Evolutionary conservation across 2,888 invertebrate species (phyloP).

Genomic region (Trissolcus brochymenae): DNA sequence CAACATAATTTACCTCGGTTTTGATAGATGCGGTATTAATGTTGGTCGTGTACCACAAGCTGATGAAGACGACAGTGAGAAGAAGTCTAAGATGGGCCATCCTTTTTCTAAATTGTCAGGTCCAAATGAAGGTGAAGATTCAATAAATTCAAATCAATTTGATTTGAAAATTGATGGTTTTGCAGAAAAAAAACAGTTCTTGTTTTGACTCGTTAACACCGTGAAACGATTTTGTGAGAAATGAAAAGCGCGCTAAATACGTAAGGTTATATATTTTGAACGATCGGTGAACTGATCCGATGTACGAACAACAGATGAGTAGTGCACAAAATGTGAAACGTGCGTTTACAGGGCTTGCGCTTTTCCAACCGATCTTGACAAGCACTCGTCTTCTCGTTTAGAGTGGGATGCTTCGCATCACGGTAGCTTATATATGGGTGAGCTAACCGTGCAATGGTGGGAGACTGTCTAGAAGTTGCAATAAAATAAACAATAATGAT

Average conservation of each 20-base stretch:
- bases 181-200: not conserved
- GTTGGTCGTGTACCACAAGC: conserved; percentile 61
- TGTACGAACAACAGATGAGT: conserved; percentile 38
- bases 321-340: conserved; percentile 47
- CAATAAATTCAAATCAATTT: not conserved
- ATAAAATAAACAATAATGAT: conserved; percentile 65
- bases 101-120: conserved; percentile 25
- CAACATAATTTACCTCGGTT: conserved; percentile 59
- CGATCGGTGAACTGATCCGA: conserved; percentile 32
- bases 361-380: conserved; percentile 64
- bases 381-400: conserved; percentile 71
- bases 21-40: conserved; percentile 64
- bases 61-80: conserved; percentile 55
- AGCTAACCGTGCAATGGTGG: conserved; percentile 66
- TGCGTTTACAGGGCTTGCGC: conserved; percentile 51
- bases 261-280: not conserved
- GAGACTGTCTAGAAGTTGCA: conserved; percentile 68
- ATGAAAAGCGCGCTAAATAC: not conserved
- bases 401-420: conserved; percentile 72
- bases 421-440: conserved; percentile 73
- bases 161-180: not conserved
- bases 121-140: not conserved
- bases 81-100: conserved; percentile 61
- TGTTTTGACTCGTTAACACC: not conserved
- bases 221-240: no score